Evolutionary conservation across 37 sponge, comb jelly and placozoan genomes (phyloP).

Genomic region (Tethya wilhelma): DNA sequence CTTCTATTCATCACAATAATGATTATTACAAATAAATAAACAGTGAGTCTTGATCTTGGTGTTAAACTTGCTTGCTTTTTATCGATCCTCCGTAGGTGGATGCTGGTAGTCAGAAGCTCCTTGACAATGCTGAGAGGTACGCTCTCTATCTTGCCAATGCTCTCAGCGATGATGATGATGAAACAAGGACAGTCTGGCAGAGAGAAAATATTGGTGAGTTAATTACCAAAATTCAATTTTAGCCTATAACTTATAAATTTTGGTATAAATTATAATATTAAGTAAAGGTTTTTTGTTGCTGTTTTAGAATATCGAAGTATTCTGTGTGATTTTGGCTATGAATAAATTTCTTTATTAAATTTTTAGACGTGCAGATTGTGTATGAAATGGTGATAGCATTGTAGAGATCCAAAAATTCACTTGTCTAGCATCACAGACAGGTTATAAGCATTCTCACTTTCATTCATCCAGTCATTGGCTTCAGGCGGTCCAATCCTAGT

Average conservation of each 20-base stretch:
- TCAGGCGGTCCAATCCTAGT: neutral
- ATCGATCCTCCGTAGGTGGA: neutral
- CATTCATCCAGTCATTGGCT: neutral
- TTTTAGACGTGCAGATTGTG: no score
- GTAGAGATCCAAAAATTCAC: neutral
- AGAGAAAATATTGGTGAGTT: conserved; percentile 28
- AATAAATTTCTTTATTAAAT: no score
- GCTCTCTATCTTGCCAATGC: conserved; percentile 16
- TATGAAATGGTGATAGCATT: neutral
- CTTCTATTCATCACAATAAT: no score
- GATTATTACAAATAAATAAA: no score
- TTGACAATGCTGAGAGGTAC: conserved; percentile 52
- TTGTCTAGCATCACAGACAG: neutral
- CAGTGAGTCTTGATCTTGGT: neutral
- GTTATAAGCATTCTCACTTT: neutral
- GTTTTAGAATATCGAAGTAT: no score
- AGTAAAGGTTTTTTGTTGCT: no score
- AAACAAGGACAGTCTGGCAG: neutral
- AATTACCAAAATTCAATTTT: no score
- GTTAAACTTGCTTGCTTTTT: neutral
- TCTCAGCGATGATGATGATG: neutral
- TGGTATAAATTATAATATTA: no score
- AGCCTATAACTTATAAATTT: no score
- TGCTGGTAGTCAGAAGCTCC: conserved; percentile 28
- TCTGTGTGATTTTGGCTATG: no score